Evolutionary conservation across 2,113 vertebrate species (phyloP), one percentile per base, ranked within the genome.

Genomic region (Mastomys coucha): DNA sequence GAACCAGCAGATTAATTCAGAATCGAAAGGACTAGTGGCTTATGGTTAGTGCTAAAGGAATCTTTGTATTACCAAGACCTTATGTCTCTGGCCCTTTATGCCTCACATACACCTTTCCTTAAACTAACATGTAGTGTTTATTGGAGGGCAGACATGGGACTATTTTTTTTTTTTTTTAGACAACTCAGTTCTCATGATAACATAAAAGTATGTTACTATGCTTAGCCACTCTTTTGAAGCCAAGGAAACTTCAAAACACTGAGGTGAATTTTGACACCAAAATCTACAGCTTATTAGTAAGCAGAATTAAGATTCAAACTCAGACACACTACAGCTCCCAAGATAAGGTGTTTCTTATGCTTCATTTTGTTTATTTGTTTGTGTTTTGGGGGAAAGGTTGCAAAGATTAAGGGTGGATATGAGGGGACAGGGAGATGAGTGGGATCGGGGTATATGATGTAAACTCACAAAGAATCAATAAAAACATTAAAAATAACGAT

Each of bases 151-250:
- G 31, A 60, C 11, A 31, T 1, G 20, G 28, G 33, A 36, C 67
- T 70, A 60, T 91, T 17, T 36, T 56, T 56, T n/a, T 58, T 4
- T 53, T 56, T 92, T 77, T 73, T 26, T 67, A 91, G 88, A 49
- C 76, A 85, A 81, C 42, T 96, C 80, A 86, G 82, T 93, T 39
- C 26, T 81, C 58, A 58, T 76, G 53, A 89, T 6, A 81, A 60
- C 33, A 14, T 67, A 49, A n/a, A 85, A 12, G 20, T 49, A 78
- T 78, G 77, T n/a, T 86, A 16, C 75, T 87, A 75, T 31, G 84
- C n/a, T 89, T 84, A 42, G 56, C 45, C 14, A 67, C n/a, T 13
- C 56, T 94, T 93, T 96, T 24, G 82, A 91, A 93, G n/a, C 80
- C 14, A 33, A 63, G 31, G 20, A 91, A 93, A 88, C 60, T 82